Evolutionary conservation across 2,888 invertebrate genomes (phyloP).

Genomic region (Pammene fasciana): DNA sequence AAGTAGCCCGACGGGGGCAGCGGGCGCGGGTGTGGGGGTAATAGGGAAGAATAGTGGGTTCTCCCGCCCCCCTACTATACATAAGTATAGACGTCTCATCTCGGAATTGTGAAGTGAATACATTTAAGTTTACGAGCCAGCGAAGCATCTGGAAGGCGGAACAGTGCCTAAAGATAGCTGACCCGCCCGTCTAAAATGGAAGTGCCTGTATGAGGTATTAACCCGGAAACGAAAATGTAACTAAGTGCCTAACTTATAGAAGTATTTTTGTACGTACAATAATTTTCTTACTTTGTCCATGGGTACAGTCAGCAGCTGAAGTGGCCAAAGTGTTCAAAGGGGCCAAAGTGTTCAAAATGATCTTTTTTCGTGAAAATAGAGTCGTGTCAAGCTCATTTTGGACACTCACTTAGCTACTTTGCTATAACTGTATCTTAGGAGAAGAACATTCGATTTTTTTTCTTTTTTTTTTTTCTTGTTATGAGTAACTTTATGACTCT

Average conservation of each 20-base stretch:
- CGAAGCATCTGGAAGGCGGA: conserved; percentile 21
- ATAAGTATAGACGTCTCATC: conserved; percentile 9
- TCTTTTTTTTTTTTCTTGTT: not conserved
- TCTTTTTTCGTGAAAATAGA: too few relatives aligned
- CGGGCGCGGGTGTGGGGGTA: conserved; percentile 17
- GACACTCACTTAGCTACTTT: too few relatives aligned
- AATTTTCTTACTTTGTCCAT: too few relatives aligned
- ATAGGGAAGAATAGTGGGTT: conserved; percentile 21
- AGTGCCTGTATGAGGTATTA: conserved; percentile 2
- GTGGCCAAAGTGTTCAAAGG: too few relatives aligned
- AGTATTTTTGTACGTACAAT: not conserved
- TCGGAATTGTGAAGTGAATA: conserved; percentile 25
- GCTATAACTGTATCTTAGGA: too few relatives aligned
- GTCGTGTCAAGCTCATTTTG: too few relatives aligned
- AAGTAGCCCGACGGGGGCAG: conserved; percentile 12
- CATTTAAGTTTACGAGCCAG: conserved; percentile 12
- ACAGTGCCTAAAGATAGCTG: conserved; percentile 33
- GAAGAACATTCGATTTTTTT: too few relatives aligned
- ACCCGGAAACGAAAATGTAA: conserved; percentile 19
- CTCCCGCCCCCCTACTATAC: conserved; percentile 17
- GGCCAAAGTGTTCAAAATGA: too few relatives aligned
- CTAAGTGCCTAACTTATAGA: not conserved
- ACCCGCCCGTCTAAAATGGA: conserved; percentile 17
- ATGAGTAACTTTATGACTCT: not conserved
- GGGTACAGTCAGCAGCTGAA: not conserved